These are phyloP conservation scores for Halictus ligatus DNA, from an alignment of 2,888 invertebrate genomes.

Conservation along the genomic window DNA sequence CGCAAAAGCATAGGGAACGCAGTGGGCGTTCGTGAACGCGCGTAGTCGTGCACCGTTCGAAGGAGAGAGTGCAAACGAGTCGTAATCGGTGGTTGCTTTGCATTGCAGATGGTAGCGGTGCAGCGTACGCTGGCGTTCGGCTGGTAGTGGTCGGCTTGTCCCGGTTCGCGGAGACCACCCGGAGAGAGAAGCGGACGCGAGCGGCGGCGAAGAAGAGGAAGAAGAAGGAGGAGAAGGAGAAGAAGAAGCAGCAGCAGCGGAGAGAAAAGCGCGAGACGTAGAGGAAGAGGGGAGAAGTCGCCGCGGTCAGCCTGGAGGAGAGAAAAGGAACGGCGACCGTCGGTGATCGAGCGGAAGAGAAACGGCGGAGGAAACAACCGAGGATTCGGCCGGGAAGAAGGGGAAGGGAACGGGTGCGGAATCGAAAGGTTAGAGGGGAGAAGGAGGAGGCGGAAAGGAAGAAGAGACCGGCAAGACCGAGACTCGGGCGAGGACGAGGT, in stretches of 20 bases:
- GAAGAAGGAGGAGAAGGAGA: background rate
- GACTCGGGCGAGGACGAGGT: slow-evolving; percentile 25
- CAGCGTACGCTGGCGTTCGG: slow-evolving; percentile 41
- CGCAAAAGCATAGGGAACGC: too few relatives aligned
- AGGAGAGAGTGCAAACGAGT: slow-evolving; percentile 4
- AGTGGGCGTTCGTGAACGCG: too few relatives aligned
- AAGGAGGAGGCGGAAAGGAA: slow-evolving; percentile 1
- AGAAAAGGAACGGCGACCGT: slow-evolving; percentile 26
- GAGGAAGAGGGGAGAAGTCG: background rate
- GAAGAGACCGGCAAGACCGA: background rate
- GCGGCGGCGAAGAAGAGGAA: background rate
- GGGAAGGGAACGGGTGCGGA: slow-evolving; percentile 17
- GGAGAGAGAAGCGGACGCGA: background rate
- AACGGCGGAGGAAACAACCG: slow-evolving; percentile 8
- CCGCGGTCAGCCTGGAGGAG: slow-evolving; percentile 25
- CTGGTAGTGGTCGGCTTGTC: slow-evolving; percentile 51
- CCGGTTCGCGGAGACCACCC: slow-evolving; percentile 36
- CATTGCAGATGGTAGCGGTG: slow-evolving; percentile 67
- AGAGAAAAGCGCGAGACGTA: background rate
- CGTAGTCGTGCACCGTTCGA: background rate
- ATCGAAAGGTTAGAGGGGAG: slow-evolving; percentile 20
- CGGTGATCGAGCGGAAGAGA: slow-evolving; percentile 25
- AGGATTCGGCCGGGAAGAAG: slow-evolving; percentile 26
- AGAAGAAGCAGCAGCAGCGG: background rate
- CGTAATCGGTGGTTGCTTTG: slow-evolving; percentile 23